phyloP scores from a whole-genome alignment of 2,888 invertebrate species.

The Stomorhina lunata region DNA sequence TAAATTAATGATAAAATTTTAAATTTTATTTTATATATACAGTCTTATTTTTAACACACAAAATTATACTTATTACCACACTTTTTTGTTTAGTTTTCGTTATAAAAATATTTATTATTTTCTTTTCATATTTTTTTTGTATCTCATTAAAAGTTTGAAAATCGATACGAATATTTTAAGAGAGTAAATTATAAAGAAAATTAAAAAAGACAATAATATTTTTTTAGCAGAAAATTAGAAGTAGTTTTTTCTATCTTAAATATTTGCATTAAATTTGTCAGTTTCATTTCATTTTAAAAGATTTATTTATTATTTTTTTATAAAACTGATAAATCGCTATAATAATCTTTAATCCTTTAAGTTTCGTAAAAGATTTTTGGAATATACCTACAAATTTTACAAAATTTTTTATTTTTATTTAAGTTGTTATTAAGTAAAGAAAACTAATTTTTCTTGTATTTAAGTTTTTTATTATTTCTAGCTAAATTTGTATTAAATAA shows the following conservation, averaged over 20 bases:
- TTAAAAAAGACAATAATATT: too few relatives aligned
- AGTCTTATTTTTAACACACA: constrained; percentile 50
- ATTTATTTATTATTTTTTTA: too few relatives aligned
- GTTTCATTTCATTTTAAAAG: neutral
- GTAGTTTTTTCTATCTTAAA: too few relatives aligned
- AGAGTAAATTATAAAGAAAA: neutral
- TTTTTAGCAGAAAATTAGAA: too few relatives aligned
- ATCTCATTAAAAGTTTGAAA: constrained; percentile 2
- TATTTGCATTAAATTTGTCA: too few relatives aligned
- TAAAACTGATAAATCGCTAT: neutral
- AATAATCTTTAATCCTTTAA: too few relatives aligned
- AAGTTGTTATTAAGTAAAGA: neutral
- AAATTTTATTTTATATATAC: constrained; percentile 53
- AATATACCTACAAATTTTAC: too few relatives aligned
- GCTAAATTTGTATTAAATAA: constrained; percentile 18
- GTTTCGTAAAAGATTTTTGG: too few relatives aligned
- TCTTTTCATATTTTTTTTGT: too few relatives aligned
- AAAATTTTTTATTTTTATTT: too few relatives aligned
- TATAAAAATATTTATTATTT: constrained; percentile 1
- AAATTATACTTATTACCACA: constrained; percentile 7
- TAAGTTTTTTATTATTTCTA: constrained; percentile 17
- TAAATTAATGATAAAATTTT: constrained; percentile 41
- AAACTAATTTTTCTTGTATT: neutral
- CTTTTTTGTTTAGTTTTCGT: neutral
- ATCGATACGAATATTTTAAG: neutral